These are phyloP conservation scores for Thinocorus orbignyianus DNA, from an alignment of 2,113 vertebrate species.

Conservation along the genomic window DNA sequence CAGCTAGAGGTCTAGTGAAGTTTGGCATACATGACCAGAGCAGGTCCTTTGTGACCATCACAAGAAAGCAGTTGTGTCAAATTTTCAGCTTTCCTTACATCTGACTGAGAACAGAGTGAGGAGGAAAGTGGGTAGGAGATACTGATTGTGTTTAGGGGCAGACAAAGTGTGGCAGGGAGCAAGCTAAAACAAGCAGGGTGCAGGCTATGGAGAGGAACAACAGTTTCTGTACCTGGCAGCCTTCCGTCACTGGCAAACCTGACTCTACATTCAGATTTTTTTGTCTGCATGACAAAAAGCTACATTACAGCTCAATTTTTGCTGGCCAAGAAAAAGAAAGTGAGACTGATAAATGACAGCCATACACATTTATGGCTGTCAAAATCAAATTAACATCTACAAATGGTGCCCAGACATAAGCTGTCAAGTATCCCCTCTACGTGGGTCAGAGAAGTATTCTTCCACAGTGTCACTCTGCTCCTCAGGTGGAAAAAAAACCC, in stretches of 20 bases:
- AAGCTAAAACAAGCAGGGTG: neutral
- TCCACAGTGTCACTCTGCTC: neutral
- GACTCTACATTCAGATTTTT: neutral
- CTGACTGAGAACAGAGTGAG: neutral
- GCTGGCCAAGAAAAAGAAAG: neutral
- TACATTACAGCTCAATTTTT: neutral
- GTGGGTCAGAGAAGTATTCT: neutral
- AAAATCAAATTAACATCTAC: neutral
- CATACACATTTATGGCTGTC: rapidly evolving
- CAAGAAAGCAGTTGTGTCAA: neutral
- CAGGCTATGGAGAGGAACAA: neutral
- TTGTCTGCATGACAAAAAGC: neutral
- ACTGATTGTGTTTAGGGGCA: neutral
- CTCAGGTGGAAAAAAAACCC: neutral
- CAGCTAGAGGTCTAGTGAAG: neutral
- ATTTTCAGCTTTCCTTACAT: rapidly evolving
- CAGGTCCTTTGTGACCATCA: neutral
- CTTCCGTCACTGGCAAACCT: neutral
- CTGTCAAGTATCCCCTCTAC: neutral
- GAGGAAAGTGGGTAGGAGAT: neutral
- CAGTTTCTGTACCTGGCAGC: neutral
- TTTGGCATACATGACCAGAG: neutral
- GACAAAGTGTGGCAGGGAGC: neutral
- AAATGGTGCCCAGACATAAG: neutral
- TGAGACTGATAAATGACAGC: neutral